Conservation (phyloP, 2,888 invertebrate genomes). For the Lithodes maja region DNA sequence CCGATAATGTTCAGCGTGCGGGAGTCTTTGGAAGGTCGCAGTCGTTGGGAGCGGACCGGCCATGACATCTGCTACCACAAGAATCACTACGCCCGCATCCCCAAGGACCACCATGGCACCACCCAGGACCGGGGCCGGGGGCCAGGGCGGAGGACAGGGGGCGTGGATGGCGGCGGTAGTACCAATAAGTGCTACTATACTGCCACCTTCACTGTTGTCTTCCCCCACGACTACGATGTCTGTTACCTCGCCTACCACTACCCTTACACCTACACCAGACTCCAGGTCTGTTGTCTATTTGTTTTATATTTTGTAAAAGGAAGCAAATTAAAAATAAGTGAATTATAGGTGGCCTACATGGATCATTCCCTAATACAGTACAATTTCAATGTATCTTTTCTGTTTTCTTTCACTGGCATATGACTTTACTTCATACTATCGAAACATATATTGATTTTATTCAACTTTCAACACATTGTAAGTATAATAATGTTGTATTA, state of each 20-base stretch:
- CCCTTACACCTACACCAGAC: slow-evolving; percentile 87
- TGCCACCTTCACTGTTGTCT: slow-evolving; percentile 85
- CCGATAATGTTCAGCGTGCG: slow-evolving; percentile 89
- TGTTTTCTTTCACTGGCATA: too few species aligned
- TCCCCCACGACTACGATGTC: slow-evolving; percentile 84
- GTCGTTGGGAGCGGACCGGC: slow-evolving; percentile 83
- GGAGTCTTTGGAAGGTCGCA: slow-evolving; percentile 78
- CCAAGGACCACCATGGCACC: slow-evolving; percentile 78
- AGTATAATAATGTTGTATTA: too few species aligned
- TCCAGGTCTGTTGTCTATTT: too few species aligned
- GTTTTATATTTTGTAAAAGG: too few species aligned
- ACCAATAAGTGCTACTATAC: slow-evolving; percentile 80
- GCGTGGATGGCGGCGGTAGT: not conserved
- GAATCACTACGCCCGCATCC: slow-evolving; percentile 80
- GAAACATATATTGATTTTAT: too few species aligned
- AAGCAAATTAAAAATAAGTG: too few species aligned
- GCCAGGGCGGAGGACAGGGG: too few species aligned
- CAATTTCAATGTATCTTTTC: too few species aligned
- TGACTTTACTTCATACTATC: too few species aligned
- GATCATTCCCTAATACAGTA: too few species aligned
- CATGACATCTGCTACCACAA: slow-evolving; percentile 88
- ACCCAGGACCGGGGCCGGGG: not conserved
- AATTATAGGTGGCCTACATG: too few species aligned
- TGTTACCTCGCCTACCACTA: slow-evolving; percentile 92
- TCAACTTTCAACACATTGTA: too few species aligned